These are phyloP conservation scores for Phymanthus crucifer DNA, from an alignment of 92 coral and sea anemone genomes.

Conservation along the genomic window DNA sequence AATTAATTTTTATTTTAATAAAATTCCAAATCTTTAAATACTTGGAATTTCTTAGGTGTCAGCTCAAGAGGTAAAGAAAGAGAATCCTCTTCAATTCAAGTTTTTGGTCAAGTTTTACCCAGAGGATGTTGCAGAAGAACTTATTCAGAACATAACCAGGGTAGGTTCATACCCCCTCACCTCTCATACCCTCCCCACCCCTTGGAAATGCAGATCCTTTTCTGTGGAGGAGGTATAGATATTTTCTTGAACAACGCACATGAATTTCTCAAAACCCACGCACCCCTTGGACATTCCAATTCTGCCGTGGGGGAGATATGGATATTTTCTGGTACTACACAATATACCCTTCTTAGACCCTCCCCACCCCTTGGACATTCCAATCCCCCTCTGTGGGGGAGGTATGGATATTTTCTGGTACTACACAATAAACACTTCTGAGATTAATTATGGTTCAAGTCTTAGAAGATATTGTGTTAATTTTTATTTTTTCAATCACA, in stretches of 20 bases:
- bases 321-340: too few relatives aligned
- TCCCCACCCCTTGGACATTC: too few relatives aligned
- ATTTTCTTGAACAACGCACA: too few relatives aligned
- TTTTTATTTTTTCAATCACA: slow-evolving; percentile 22
- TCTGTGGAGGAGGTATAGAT: too few relatives aligned
- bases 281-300: neutral
- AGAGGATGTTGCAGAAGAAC: slow-evolving; percentile 94
- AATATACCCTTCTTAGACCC: too few relatives aligned
- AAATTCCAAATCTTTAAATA: neutral
- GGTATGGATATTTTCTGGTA: too few relatives aligned
- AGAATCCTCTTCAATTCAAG: slow-evolving; percentile 79
- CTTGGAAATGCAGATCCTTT: too few relatives aligned
- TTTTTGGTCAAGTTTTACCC: slow-evolving; percentile 92
- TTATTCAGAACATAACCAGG: slow-evolving; percentile 85
- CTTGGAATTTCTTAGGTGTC: slow-evolving; percentile 49
- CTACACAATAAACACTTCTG: too few relatives aligned
- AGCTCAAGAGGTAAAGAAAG: slow-evolving; percentile 90
- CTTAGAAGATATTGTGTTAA: neutral
- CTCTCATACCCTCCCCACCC: neutral
- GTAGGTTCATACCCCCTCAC: slow-evolving; percentile 27
- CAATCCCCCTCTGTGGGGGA: too few relatives aligned
- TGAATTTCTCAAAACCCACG: neutral
- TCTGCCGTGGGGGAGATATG: too few relatives aligned
- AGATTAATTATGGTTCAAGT: too few relatives aligned
- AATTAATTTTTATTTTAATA: too few relatives aligned